phyloP scores from a whole-genome alignment of 2,797 vertebrate species.

The Ctenochaetus hawaiiensis region DNA sequence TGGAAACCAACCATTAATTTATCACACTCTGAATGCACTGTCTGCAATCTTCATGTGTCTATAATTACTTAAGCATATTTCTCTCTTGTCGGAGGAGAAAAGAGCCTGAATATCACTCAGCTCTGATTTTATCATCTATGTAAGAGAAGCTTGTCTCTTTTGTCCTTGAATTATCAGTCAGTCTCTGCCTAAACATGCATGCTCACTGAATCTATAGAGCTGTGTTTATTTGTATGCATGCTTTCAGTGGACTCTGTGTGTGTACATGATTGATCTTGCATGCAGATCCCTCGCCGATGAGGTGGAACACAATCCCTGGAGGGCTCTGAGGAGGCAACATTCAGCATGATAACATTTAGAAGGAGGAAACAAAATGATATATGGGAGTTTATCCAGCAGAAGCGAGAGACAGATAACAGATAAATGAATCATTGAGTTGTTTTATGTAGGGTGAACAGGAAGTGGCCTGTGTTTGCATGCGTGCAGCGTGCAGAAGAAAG shows the following conservation, averaged over 20 bases:
- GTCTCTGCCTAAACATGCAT: slow-evolving; percentile 15
- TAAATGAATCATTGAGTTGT: slow-evolving; percentile 37
- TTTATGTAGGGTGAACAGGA: slow-evolving; percentile 6
- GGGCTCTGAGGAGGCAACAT: slow-evolving; percentile 37
- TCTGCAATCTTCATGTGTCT: neutral
- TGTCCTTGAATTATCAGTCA: slow-evolving; percentile 56
- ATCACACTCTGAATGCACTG: neutral
- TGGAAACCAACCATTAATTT: neutral
- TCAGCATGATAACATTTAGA: slow-evolving; percentile 44
- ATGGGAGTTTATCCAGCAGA: slow-evolving; percentile 35
- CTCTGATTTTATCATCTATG: slow-evolving; percentile 17
- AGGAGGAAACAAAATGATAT: slow-evolving; percentile 30
- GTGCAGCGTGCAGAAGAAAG: neutral
- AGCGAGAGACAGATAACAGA: slow-evolving; percentile 25
- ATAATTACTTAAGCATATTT: neutral
- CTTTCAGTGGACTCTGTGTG: slow-evolving; percentile 21
- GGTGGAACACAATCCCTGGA: slow-evolving; percentile 35
- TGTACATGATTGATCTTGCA: slow-evolving; percentile 56
- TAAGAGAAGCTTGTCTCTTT: slow-evolving; percentile 8
- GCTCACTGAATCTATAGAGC: slow-evolving; percentile 28
- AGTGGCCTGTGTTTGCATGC: slow-evolving; percentile 13
- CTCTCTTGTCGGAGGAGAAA: neutral
- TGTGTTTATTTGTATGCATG: slow-evolving; percentile 56
- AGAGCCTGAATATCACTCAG: neutral
- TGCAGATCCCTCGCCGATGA: slow-evolving; percentile 65